These are phyloP conservation scores for Turritopsis dohrnii DNA, from an alignment of 30 jellyfish, hydroid and myxozoan species.

Conservation along the genomic window DNA sequence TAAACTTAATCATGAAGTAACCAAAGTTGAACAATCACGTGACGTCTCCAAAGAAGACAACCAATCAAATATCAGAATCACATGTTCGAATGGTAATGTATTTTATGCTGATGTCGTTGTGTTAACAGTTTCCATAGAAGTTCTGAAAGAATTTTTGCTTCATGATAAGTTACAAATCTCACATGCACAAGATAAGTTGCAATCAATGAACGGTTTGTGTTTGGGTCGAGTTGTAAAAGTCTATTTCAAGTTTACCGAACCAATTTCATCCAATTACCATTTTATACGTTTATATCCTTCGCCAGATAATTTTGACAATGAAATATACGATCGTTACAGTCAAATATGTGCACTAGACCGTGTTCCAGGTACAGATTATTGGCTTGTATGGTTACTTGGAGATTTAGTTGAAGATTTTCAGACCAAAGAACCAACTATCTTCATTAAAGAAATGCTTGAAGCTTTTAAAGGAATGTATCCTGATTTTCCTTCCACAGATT, in stretches of 20 bases:
- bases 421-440: not conserved
- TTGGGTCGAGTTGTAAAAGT: conserved; percentile 8
- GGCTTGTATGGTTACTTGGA: conserved; percentile 10
- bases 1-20: conserved; percentile 4
- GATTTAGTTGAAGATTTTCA: not conserved
- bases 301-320: not conserved
- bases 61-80: not conserved
- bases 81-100: conserved; percentile 20
- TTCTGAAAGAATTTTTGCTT: conserved; percentile 1
- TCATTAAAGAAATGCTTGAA: not conserved
- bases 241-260: conserved; percentile 6
- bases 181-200: not conserved
- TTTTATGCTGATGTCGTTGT: conserved; percentile 18
- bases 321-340: not conserved
- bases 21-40: not conserved
- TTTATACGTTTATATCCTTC: conserved; percentile 7
- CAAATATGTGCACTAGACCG: conserved; percentile 11
- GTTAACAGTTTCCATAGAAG: conserved; percentile 26
- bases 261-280: not conserved
- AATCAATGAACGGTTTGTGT: not conserved
- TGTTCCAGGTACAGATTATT: conserved; percentile 2
- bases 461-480: not conserved
- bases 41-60: not conserved
- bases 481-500: not conserved
- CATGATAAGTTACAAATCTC: not conserved